Percentiles rank a stretch among this genome's conserved stretches.
These are phyloP conservation scores for Syngnathoides biaculeatus DNA, from an alignment of 2,113 vertebrate genomes.

Conservation along the genomic window DNA sequence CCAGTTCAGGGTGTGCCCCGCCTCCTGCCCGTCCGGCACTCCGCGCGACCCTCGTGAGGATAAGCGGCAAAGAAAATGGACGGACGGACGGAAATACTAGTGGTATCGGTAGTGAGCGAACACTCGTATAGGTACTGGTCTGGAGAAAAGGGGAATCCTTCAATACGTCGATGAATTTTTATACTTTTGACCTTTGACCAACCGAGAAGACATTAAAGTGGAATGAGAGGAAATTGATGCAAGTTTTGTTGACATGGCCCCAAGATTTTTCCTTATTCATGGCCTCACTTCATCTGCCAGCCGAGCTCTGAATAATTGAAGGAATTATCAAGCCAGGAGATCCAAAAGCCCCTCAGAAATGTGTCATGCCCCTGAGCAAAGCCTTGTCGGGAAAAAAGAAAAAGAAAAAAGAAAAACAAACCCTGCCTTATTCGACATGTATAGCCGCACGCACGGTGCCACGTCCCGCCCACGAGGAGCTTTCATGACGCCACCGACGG, in stretches of 20 bases:
- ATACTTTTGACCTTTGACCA: neutral
- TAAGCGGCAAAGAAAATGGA: too few species aligned
- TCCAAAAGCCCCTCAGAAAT: slow-evolving; percentile 69
- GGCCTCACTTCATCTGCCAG: slow-evolving; percentile 61
- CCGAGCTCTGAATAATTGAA: slow-evolving; percentile 70
- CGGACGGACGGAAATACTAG: too few species aligned
- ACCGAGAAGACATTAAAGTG: slow-evolving; percentile 26
- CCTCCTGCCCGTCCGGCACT: too few species aligned
- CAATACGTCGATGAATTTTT: too few species aligned
- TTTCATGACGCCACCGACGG: slow-evolving; percentile 66
- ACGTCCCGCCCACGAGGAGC: slow-evolving; percentile 53
- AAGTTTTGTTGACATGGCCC: slow-evolving; percentile 50
- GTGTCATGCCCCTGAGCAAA: slow-evolving; percentile 70
- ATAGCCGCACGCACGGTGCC: slow-evolving; percentile 22
- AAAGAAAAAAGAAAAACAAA: slow-evolving; percentile 5
- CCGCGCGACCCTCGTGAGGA: too few species aligned
- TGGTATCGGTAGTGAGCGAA: too few species aligned
- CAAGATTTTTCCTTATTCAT: slow-evolving; percentile 66
- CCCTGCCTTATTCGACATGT: slow-evolving; percentile 18
- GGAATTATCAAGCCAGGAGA: slow-evolving; percentile 67
- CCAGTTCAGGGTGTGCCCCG: too few species aligned
- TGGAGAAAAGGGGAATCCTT: too few species aligned
- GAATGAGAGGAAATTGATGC: slow-evolving; percentile 46
- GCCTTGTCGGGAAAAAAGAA: slow-evolving; percentile 53
- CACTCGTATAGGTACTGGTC: too few species aligned